Conservation (phyloP, 2,888 invertebrate species). For the Athripsodes cinereus region DNA sequence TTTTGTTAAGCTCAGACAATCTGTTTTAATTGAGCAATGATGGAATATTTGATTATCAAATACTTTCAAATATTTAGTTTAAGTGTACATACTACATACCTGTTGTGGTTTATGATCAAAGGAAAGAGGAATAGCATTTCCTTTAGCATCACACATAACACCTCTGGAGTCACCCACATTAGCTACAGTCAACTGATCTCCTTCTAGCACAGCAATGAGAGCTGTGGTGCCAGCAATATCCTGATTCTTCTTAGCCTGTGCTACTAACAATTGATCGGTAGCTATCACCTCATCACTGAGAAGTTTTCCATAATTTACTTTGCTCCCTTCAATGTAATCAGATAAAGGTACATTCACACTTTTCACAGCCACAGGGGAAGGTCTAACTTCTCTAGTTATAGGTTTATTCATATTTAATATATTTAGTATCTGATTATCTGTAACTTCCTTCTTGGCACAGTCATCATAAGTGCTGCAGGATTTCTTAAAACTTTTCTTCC, state of each 20-base stretch:
- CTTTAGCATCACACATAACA: conserved; percentile 88
- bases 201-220: conserved; percentile 80
- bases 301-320: conserved; percentile 73
- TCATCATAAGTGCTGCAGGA: conserved; percentile 57
- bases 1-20: no score
- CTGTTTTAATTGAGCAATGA: no score
- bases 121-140: conserved; percentile 85
- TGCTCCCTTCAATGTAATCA: conserved; percentile 67
- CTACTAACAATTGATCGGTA: conserved; percentile 74
- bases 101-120: conserved; percentile 97
- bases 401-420: conserved; percentile 58
- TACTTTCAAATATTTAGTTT: no score
- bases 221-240: conserved; percentile 87
- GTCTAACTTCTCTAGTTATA: conserved; percentile 56
- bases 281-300: conserved; percentile 82
- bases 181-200: conserved; percentile 77
- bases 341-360: conserved; percentile 48
- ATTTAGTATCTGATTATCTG: conserved; percentile 61
- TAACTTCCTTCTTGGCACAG: conserved; percentile 53
- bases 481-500: conserved; percentile 62
- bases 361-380: conserved; percentile 42
- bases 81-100: no score
- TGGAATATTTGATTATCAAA: no score
- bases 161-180: conserved; percentile 97
- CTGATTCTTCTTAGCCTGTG: conserved; percentile 72